Evolutionary conservation across 2,797 vertebrate genomes (phyloP).

Genomic region (Sebastes melanostomus): DNA sequence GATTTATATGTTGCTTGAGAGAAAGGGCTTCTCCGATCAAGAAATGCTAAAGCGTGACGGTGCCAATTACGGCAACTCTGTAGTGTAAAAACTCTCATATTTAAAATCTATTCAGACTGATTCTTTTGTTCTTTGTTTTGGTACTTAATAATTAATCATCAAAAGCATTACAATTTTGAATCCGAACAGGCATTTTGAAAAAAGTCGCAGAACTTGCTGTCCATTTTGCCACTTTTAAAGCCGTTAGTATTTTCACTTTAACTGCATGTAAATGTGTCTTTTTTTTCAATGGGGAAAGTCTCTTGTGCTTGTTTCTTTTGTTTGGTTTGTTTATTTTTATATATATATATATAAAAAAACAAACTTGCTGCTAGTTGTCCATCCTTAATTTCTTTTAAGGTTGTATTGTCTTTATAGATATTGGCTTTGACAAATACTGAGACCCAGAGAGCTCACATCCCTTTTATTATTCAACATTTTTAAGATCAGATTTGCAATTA

Average conservation of each 20-base stretch:
- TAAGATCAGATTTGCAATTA: conserved; percentile 76
- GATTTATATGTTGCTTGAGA: not conserved
- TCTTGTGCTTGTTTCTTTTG: conserved; percentile 40
- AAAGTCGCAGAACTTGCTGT: conserved; percentile 4
- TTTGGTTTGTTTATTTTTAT: conserved; percentile 46
- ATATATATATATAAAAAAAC: not conserved
- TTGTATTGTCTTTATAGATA: conserved; percentile 60
- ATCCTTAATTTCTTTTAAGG: conserved; percentile 57
- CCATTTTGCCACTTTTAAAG: conserved; percentile 48
- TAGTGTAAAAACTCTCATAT: not conserved
- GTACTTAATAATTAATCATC: not conserved
- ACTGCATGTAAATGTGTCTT: conserved; percentile 58
- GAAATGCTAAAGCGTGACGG: not conserved
- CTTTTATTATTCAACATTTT: conserved; percentile 77
- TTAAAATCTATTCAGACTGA: conserved; percentile 10
- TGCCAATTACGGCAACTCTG: not conserved
- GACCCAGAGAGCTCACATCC: conserved; percentile 56
- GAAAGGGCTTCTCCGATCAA: not conserved
- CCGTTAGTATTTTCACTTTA: conserved; percentile 44
- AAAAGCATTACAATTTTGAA: conserved; percentile 8
- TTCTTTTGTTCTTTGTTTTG: conserved; percentile 20
- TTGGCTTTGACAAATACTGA: conserved; percentile 49
- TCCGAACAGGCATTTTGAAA: conserved; percentile 5
- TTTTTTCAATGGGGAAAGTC: conserved; percentile 24
- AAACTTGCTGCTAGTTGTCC: conserved; percentile 68